Percentiles rank a stretch among this genome's conserved stretches.
Evolutionary conservation across 2,797 vertebrate genomes (phyloP).

Genomic region (Iguana delicatissima): DNA sequence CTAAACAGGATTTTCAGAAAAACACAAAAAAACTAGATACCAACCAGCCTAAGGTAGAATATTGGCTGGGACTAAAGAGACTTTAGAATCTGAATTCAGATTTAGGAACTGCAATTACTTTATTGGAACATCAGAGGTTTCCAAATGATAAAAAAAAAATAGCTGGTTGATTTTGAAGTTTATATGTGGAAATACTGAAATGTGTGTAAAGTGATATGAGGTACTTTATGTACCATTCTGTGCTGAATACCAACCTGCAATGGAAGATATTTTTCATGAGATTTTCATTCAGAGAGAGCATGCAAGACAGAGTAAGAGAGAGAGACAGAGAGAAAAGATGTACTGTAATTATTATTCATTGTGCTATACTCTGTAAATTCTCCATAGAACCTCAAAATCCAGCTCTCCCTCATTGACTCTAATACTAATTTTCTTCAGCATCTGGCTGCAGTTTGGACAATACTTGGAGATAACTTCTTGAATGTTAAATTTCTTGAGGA

Average conservation of each 20-base stretch:
- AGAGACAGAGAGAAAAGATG: not conserved
- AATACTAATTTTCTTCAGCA: slow-evolving; percentile 66
- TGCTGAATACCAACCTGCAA: not conserved
- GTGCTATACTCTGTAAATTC: slow-evolving; percentile 53
- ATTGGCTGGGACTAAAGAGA: not conserved
- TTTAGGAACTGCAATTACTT: not conserved
- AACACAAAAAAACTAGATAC: not conserved
- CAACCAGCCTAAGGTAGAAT: not conserved
- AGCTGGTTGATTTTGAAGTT: not conserved
- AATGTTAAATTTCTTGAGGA: slow-evolving; percentile 75
- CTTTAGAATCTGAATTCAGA: not conserved
- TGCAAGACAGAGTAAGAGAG: not conserved
- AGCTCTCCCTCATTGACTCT: slow-evolving; percentile 46
- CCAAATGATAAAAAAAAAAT: not conserved
- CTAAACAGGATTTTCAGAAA: too few relatives aligned
- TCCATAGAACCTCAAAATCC: slow-evolving; percentile 59
- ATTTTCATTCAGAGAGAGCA: not conserved
- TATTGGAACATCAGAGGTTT: not conserved
- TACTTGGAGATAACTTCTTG: slow-evolving; percentile 68
- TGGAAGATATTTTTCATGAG: not conserved
- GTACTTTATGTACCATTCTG: not conserved
- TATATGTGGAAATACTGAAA: not conserved
- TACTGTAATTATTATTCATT: slow-evolving; percentile 60
- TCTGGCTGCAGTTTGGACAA: slow-evolving; percentile 64
- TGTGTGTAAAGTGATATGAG: not conserved